Base-by-base conservation (phyloP, 23 tunicate species). In the Clavelina lepadiformis region DNA sequence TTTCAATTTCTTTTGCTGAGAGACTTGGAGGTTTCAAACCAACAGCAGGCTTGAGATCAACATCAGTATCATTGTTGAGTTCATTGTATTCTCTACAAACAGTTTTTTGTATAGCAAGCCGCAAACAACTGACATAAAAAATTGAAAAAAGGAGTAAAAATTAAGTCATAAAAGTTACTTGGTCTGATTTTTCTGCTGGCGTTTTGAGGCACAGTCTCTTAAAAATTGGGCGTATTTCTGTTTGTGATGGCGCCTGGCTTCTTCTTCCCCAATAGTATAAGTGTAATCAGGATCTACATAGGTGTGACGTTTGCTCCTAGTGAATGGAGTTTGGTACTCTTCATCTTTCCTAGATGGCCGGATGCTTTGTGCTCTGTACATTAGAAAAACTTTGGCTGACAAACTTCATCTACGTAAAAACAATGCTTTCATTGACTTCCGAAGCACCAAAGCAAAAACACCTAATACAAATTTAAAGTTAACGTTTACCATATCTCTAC, bases 1-100 rank as follows among this genome's bases (percentile, higher is more conserved):
- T 66, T 27, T 86, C 95, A 35, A 86, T 76, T 11, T 78, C 95
- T 20, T 46, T 54, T 0, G 72, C 62, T 1, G 63, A 28, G 4
- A 86, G 78, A 23, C 47, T 77, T 3, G 95, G 95, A 2, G 95
- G 85, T 55, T 54, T 68, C 51, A 86, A 65, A 2, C 95, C 95
- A 31, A 53, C 75, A 15, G 79, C 95, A 34, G 95, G 95, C 52
- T 71, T 77, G 20, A 86, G 3, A 5, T 74, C 85, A 1, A 86
- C 49, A 37, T 86, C 95, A 13, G 56, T 71, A 6, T 66, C 74
- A 26, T 77, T 86, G 75, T 67, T 62, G 71, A 71, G 67, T 22
- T 30, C 33, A 23, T 44, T 72, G 46, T 61, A 86, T 46, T 77
- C 95, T 56, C 95, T 86, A n/a, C n/a, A n/a, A n/a, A n/a, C n/a